A percentile compares a stretch with the other conserved stretches of the same genome.
phyloP scores from a whole-genome alignment of 1,140 invertebrate genomes.

The Plodia interpunctella region DNA sequence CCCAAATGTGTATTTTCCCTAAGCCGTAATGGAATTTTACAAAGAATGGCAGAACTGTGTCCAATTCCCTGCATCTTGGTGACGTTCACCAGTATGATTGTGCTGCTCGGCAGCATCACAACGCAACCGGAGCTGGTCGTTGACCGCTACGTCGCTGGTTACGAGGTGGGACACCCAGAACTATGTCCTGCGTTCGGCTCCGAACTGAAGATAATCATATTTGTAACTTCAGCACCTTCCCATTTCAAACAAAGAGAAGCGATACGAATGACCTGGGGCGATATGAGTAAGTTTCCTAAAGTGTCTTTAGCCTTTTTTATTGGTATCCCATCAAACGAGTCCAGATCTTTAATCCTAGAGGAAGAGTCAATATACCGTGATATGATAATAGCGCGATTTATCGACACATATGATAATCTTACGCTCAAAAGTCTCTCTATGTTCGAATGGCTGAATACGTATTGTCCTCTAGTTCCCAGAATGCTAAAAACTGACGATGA shows the following conservation, averaged over 20 bases:
- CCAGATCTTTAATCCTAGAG: constrained; percentile 78
- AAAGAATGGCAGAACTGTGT: too few relatives aligned
- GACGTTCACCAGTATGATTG: too few relatives aligned
- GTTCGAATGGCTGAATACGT: constrained; percentile 88
- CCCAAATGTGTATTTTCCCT: too few relatives aligned
- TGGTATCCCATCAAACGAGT: constrained; percentile 82
- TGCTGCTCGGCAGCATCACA: too few relatives aligned
- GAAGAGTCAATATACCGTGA: constrained; percentile 87
- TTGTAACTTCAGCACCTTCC: constrained; percentile 88
- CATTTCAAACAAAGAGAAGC: constrained; percentile 85
- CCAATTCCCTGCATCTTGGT: too few relatives aligned
- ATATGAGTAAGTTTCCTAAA: constrained; percentile 83
- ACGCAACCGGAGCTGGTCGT: constrained; percentile 8
- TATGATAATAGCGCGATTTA: constrained; percentile 85
- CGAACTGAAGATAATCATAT: constrained; percentile 81
- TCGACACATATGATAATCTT: constrained; percentile 92
- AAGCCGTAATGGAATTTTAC: too few relatives aligned
- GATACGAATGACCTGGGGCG: constrained; percentile 91
- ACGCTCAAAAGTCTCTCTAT: constrained; percentile 92
- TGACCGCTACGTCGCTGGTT: constrained; percentile 80
- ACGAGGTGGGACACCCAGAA: constrained; percentile 79
- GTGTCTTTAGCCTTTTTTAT: constrained; percentile 88
- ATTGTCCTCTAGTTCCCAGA: constrained; percentile 85
- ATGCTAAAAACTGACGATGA: constrained; percentile 94
- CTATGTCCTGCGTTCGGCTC: constrained; percentile 83